Base-by-base conservation (phyloP, 2,888 invertebrate species). In the Pheosia gnoma region DNA sequence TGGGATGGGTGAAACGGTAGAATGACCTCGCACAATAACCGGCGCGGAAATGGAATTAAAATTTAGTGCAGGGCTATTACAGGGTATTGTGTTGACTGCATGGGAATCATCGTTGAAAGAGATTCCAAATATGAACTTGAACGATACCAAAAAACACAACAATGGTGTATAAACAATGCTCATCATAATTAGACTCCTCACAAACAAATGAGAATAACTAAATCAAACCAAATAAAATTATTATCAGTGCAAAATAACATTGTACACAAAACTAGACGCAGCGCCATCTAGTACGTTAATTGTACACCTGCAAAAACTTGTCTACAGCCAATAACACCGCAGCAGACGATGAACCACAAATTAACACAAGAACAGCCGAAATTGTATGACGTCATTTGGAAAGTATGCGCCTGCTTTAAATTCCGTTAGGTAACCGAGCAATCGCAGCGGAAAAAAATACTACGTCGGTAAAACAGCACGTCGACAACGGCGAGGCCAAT, bases 331-430 rank as follows among this genome's bases (percentile, higher is more conserved):
- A 74, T 67, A 73, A 72, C 67, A 75, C 66, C 7, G 7, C 41
- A 66, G 65, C 67, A 71, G 74, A 65, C 67, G 58, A 65, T 58
- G 63, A 67, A 65, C 67, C 74, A 73, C 74, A 72, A 73, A 72
- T 66, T 74, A 72, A 74, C 74, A 71, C 80, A 78, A 81, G 77
- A 80, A 75, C 75, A 78, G 69, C 86, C 88, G 80, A 91, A 90
- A 85, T 86, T 83, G 66, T 77, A 80, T 91, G 91, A 92, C 90
- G 91, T 88, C 86, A 89, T 85, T 84, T 85, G 83, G 87, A 90
- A 92, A 90, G 90, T 87, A 91, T 89, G 87, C 75, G 82, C 79
- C 84, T 87, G 85, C 82, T 88, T 86, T 78, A 82, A 83, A 89
- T 87, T 87, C 86, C 82, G 85, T 82, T 87, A 84, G 72, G 80